Evolutionary conservation across 2,113 vertebrate genomes (phyloP), one percentile per base, ranked within the genome.

Genomic region (Ivindomyrus marchei): DNA sequence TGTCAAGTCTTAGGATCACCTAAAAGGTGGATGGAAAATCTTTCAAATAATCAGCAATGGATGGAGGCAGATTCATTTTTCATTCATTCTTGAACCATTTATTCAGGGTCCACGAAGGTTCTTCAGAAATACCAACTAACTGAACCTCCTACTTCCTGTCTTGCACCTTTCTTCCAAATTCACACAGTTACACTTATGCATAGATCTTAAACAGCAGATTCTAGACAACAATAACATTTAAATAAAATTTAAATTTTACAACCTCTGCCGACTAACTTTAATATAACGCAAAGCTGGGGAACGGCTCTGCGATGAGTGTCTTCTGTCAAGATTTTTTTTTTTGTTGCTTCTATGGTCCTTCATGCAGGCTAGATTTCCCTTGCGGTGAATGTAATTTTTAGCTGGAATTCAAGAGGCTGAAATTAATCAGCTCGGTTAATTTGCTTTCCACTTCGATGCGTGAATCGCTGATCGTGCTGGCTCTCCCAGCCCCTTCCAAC

Each of bases 341-440:
- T 85, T 49, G n/a, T 45, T 66, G 93, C 91, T 91, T 92, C 89
- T 89, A 47, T 90, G 90, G 21, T 1, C 90, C 70, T 91, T 91
- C 47, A 15, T 74, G 10, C 92, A 66, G 47, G 84, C 17, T 46
- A 94, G 91, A 95, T 94, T 94, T 93, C 93, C 93, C 94, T 91
- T 42, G 91, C 77, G 93, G 86, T 89, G 17, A 1, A 39, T 91
- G 47, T 92, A 90, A 91, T 94, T 94, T 93, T 93, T 90, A 93
- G 90, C 91, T 89, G 24, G 92, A 80, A 94, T 90, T 93, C 92
- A 91, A 91, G 89, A 91, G 93, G 93, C 93, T 86, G 88, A 91
- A 36, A 86, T 93, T 95, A 95, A 95, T 95, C 94, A 95, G 92
- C 94, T 94, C 92, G 93, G 93, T 93, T 93, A 93, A 94, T 94